phyloP scores from a whole-genome alignment of 1,140 invertebrate species.

The Drosophila erecta region DNA sequence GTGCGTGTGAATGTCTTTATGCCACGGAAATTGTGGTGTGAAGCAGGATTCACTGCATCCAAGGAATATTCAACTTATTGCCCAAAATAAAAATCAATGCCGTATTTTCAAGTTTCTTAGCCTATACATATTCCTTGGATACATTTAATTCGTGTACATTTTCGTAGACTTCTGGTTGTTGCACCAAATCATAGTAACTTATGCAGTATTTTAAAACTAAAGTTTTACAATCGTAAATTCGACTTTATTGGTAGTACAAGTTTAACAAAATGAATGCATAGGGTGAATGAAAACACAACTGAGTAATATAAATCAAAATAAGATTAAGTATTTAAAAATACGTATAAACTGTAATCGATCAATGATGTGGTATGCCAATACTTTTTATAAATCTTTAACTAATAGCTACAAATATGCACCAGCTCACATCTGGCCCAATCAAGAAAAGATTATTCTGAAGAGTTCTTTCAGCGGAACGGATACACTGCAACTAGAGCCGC shows the following conservation, averaged over 20 bases:
- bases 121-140: neutral
- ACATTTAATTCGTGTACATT: neutral
- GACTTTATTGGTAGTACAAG: constrained; percentile 28
- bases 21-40: constrained; percentile 17
- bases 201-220: no score
- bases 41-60: constrained; percentile 4
- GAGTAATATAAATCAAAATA: neutral
- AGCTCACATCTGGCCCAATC: neutral
- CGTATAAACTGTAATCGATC: neutral
- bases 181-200: neutral
- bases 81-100: constrained; percentile 3
- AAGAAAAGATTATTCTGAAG: constrained; percentile 12
- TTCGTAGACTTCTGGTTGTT: neutral
- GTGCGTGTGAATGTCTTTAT: constrained; percentile 75
- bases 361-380: neutral
- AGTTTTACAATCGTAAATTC: constrained; percentile 27
- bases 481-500: constrained; percentile 52
- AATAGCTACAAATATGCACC: neutral
- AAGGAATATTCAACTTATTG: constrained; percentile 16
- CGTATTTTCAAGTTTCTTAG: neutral
- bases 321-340: neutral
- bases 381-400: neutral
- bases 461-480: constrained; percentile 28
- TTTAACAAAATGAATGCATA: neutral
- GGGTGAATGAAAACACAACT: neutral